Base-by-base conservation (phyloP, 2,113 vertebrate genomes). In the Orthochromis indermauri region DNA sequence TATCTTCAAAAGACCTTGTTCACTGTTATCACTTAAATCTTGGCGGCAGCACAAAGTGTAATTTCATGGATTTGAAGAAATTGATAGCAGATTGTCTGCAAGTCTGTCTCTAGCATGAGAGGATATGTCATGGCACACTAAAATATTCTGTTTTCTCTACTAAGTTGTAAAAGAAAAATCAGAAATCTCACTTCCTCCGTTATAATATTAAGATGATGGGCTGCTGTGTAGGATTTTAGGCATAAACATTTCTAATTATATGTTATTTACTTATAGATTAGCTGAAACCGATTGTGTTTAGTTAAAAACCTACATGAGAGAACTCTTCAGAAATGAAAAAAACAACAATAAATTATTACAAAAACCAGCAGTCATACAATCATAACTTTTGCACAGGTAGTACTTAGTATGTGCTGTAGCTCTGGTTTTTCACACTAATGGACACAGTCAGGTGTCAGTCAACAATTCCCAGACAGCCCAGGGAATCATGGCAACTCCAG, bases 11-110 rank as follows among this genome's bases (percentile, higher is more conserved):
- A 96, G 91, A 85, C 91, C 94, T 93, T 89, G 96, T 96, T 81
- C 95, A 95, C 96, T 97, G 97, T 96, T 97, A 97, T 97, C 97
- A 96, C 97, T 98, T 97, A 98, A 97, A 97, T 97, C 96, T 97
- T 97, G 97, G 97, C 97, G 89, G 95, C 94, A 95, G 96, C 95
- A 91, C 93, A 92, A 95, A 95, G 94, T 92, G 93, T 94, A 96
- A 97, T 97, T 97, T 96, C 95, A 95, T 90, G 91, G 96, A 97
- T 97, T 96, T 95, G 94, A 91, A 95, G 92, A 97, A 98, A 98
- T 97, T 97, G 97, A 98, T 97, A 97, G 97, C 98, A 98, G 97
- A 97, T 96, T 96, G 89, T 85, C 90, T 82, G 90, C 94, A 91
- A 95, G 95, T 96, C 96, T 90, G 33, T 84, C 95, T 96, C 95